Evolutionary conservation across 2,888 invertebrate species (phyloP).

Genomic region (Nebria salina): DNA sequence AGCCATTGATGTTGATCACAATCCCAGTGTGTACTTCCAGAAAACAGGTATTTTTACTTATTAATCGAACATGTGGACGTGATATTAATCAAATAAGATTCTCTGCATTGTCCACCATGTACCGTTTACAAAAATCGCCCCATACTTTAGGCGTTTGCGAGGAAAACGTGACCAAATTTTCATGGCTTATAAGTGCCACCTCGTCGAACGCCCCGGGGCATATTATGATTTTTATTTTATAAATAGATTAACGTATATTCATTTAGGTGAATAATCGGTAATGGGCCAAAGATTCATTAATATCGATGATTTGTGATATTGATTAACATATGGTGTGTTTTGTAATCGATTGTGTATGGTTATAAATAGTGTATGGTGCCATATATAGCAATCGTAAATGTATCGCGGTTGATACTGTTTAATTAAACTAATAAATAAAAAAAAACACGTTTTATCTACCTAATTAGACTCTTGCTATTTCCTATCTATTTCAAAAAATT

Average conservation of each 20-base stretch:
- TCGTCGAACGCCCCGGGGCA: conserved; percentile 47
- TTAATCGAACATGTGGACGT: conserved; percentile 33
- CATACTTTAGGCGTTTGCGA: not conserved
- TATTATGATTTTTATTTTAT: conserved; percentile 44
- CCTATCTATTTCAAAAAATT: not conserved
- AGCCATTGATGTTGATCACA: conserved; percentile 65
- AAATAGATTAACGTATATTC: conserved; percentile 42
- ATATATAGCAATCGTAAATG: conserved; percentile 35
- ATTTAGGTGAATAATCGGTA: conserved; percentile 26
- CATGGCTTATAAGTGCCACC: conserved; percentile 41
- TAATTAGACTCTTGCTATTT: not conserved
- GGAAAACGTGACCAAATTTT: conserved; percentile 22
- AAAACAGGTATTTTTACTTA: conserved; percentile 46
- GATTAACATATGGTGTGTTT: conserved; percentile 29
- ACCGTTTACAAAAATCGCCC: not conserved
- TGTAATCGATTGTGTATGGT: conserved; percentile 35
- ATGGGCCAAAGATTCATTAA: not conserved
- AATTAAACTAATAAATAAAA: not conserved
- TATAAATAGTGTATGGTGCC: conserved; percentile 44
- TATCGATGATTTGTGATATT: conserved; percentile 4
- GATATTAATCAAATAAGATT: conserved; percentile 11
- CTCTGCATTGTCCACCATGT: not conserved
- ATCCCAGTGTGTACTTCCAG: conserved; percentile 47
- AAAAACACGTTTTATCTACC: not conserved
- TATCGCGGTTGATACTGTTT: not conserved